These are phyloP conservation scores for Acanthisitta chloris DNA, from an alignment of 2,113 vertebrate species.

Conservation along the genomic window DNA sequence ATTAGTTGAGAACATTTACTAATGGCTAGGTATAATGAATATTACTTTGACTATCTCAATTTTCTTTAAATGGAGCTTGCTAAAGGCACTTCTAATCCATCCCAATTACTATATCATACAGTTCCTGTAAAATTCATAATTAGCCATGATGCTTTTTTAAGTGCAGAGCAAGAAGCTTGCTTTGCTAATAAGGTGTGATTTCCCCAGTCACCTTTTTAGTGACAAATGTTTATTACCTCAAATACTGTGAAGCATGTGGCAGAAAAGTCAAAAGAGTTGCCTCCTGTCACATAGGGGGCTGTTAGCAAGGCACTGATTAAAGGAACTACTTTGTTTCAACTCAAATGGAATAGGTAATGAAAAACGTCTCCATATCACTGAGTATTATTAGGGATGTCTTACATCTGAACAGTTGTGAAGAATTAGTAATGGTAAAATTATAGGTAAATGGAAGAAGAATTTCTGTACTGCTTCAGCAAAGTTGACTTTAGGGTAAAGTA, in stretches of 20 bases:
- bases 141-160: neutral
- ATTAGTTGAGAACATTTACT: neutral
- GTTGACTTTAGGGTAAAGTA: neutral
- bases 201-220: neutral
- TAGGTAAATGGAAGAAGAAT: neutral
- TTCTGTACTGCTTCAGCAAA: neutral
- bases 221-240: neutral
- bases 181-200: neutral
- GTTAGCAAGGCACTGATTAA: neutral
- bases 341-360: neutral
- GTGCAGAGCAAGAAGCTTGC: neutral
- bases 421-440: neutral
- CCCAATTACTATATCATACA: neutral
- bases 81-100: conserved; percentile 12
- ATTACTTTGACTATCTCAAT: neutral
- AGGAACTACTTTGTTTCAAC: neutral
- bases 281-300: neutral
- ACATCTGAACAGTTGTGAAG: neutral
- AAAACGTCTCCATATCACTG: neutral
- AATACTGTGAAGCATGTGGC: neutral
- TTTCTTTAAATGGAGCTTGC: conserved; percentile 12
- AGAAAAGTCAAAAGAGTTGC: neutral
- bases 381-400: neutral
- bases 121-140: neutral
- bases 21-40: neutral